Conservation (phyloP, 2,797 vertebrate genomes). For the Enteromius unitaeniatus region DNA sequence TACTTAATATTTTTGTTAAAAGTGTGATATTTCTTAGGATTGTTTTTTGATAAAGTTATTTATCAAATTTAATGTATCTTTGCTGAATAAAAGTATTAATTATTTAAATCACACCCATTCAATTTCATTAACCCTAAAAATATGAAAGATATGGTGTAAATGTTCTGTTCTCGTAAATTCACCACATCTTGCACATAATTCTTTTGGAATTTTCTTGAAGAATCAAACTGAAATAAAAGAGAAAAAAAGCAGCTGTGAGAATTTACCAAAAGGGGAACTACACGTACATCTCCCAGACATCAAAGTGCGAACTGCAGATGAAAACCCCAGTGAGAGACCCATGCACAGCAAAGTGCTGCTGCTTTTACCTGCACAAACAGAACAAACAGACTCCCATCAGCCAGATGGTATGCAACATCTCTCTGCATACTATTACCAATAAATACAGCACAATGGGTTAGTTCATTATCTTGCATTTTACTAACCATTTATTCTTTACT, state of each 20-base stretch:
- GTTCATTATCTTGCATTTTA: background rate
- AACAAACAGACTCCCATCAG: constrained; percentile 18
- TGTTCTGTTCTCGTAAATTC: background rate
- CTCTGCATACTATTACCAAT: background rate
- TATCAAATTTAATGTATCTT: background rate
- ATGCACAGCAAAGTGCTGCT: constrained; percentile 54
- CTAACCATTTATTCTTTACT: constrained; percentile 12
- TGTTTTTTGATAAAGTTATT: background rate
- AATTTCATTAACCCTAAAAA: background rate
- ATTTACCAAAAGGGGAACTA: constrained; percentile 39
- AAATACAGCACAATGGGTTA: background rate
- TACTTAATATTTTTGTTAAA: too few species aligned
- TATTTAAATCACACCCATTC: background rate
- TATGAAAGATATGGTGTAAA: background rate
- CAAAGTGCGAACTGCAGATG: constrained; percentile 17
- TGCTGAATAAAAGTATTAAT: background rate
- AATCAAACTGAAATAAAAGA: constrained; percentile 36
- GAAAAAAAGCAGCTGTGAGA: constrained; percentile 31
- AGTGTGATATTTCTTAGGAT: background rate
- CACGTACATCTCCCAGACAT: constrained; percentile 40
- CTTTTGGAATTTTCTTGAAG: constrained; percentile 15
- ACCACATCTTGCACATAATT: background rate
- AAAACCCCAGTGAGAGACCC: constrained; percentile 20
- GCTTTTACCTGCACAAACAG: constrained; percentile 45
- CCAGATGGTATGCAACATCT: constrained; percentile 7